phyloP scores from a whole-genome alignment of 2,113 vertebrate species.

The Xyliphius kryptos region DNA sequence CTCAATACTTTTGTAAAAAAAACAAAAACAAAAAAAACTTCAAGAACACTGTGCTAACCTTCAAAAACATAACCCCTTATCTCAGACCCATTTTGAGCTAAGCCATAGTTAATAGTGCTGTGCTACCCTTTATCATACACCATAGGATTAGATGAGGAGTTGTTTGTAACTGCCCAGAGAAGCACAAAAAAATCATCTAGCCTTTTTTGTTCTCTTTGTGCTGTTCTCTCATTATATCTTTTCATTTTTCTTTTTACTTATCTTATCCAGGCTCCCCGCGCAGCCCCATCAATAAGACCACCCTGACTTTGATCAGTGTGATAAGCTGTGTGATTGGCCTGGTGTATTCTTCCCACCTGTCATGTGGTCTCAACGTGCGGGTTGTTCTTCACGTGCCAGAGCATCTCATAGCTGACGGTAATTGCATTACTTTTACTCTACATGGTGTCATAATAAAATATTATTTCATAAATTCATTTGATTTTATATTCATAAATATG shows the following conservation, averaged over 20 bases:
- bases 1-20: no score
- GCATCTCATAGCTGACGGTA: slow-evolving; percentile 94
- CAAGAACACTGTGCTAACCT: slow-evolving; percentile 42
- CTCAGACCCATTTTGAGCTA: slow-evolving; percentile 43
- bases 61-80: slow-evolving; percentile 49
- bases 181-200: slow-evolving; percentile 14
- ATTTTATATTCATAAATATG: no score
- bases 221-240: slow-evolving; percentile 4
- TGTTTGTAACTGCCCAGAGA: slow-evolving; percentile 47
- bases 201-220: slow-evolving; percentile 31
- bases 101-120: slow-evolving; percentile 44
- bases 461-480: no score
- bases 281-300: slow-evolving; percentile 95
- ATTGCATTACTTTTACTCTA: slow-evolving; percentile 39
- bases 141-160: slow-evolving; percentile 42
- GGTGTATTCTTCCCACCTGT: slow-evolving; percentile 86
- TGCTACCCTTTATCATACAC: slow-evolving; percentile 49
- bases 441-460: no score
- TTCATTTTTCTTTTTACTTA: neutral
- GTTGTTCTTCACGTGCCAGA: slow-evolving; percentile 93
- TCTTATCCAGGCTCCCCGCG: slow-evolving; percentile 81
- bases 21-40: no score
- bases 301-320: slow-evolving; percentile 92
- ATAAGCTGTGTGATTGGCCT: slow-evolving; percentile 88
- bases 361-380: slow-evolving; percentile 84